phyloP scores from a whole-genome alignment of 2,888 invertebrate genomes.

The Melinopterus prodromus region DNA sequence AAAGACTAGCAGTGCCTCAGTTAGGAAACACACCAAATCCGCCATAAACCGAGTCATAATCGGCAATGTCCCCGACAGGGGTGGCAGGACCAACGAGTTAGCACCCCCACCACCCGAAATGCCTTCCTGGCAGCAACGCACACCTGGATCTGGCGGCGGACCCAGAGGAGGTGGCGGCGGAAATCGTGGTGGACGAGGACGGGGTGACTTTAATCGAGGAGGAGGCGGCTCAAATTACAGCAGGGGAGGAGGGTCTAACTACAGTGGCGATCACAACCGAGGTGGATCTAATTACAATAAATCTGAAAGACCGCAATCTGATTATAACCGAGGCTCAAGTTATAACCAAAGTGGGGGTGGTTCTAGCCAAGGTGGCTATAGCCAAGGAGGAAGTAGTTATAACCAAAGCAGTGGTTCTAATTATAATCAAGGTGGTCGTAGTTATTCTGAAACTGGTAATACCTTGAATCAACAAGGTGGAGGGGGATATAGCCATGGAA shows the following conservation, averaged over 20 bases:
- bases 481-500: conserved; percentile 27
- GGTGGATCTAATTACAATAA: conserved; percentile 9
- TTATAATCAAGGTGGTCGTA: conserved; percentile 32
- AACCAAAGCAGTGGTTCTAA: conserved; percentile 25
- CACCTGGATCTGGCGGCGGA: conserved; percentile 61
- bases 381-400: conserved; percentile 30
- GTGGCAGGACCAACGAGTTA: conserved; percentile 90
- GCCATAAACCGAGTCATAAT: conserved; percentile 90
- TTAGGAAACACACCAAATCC: conserved; percentile 85
- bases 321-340: conserved; percentile 16
- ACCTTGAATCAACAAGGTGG: conserved; percentile 29
- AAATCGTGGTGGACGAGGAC: conserved; percentile 52
- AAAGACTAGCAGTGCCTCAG: conserved; percentile 88
- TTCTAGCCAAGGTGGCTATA: conserved; percentile 38
- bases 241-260: conserved; percentile 31
- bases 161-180: conserved; percentile 60
- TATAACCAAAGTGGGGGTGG: conserved; percentile 43
- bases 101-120: conserved; percentile 96
- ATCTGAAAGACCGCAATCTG: conserved; percentile 11
- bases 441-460: conserved; percentile 34
- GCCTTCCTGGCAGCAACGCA: conserved; percentile 90
- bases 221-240: conserved; percentile 22
- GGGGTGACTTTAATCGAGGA: conserved; percentile 50
- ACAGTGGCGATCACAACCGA: conserved; percentile 29
- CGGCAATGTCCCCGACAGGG: conserved; percentile 93